Conservation (phyloP, 2,888 invertebrate genomes). For the Clepsis dumicolana region DNA sequence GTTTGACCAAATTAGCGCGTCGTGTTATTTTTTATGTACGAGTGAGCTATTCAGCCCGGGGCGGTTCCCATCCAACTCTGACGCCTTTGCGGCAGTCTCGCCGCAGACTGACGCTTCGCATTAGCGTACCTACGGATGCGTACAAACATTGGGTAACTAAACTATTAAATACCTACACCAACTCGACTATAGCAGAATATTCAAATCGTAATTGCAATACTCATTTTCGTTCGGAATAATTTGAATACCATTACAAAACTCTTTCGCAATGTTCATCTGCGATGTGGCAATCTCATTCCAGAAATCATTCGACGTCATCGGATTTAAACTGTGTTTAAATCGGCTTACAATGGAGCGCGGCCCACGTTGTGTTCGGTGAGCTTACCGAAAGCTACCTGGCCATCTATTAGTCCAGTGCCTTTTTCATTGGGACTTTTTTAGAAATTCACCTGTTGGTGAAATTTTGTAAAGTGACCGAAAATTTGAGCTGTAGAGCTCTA, state of each 20-base stretch:
- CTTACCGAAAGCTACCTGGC: constrained; percentile 51
- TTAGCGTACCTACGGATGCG: constrained; percentile 54
- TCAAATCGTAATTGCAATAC: constrained; percentile 42
- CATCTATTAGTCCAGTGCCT: not conserved
- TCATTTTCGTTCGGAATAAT: constrained; percentile 43
- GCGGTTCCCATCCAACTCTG: constrained; percentile 72
- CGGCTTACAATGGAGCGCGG: constrained; percentile 71
- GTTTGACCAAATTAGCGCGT: constrained; percentile 59
- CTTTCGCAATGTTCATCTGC: constrained; percentile 43
- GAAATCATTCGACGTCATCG: constrained; percentile 71
- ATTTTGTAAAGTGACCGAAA: too few species aligned
- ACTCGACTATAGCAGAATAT: constrained; percentile 37
- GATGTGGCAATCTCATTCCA: constrained; percentile 46
- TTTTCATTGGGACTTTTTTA: constrained; percentile 1
- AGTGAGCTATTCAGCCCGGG: constrained; percentile 60
- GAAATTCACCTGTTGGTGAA: too few species aligned
- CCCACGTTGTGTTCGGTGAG: constrained; percentile 60
- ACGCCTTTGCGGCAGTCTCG: constrained; percentile 59
- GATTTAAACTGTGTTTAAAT: constrained; percentile 69
- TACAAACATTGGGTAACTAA: constrained; percentile 41
- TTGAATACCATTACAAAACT: constrained; percentile 61
- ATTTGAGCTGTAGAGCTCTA: not conserved
- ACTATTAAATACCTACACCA: constrained; percentile 35
- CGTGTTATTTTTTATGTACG: constrained; percentile 64
- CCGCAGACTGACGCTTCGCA: constrained; percentile 60